Base-by-base conservation (phyloP, 1,140 invertebrate species). In the Orius insidiosus region DNA sequence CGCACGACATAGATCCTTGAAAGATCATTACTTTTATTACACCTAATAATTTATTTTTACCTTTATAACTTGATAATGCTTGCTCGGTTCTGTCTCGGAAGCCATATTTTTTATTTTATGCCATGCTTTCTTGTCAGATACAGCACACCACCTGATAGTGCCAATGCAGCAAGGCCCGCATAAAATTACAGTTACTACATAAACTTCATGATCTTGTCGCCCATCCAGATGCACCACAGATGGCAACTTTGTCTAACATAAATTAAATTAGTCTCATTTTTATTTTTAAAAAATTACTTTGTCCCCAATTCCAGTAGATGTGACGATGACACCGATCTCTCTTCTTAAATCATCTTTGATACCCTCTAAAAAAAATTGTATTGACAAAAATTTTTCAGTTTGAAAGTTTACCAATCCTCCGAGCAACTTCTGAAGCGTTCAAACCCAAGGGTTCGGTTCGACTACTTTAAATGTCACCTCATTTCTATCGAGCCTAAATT, bases 1-100 rank as follows among this genome's bases (percentile, higher is more conserved):
- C 10, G 92, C 88, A 30, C 94, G 76, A 59, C 94, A 98, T 24
- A 98, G 64, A 51, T 97, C 93, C 78, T 85, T n/a, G n/a, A n/a
- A n/a, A n/a, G n/a, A n/a, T n/a, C n/a, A n/a, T n/a, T n/a, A n/a
- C n/a, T n/a, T n/a, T n/a, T n/a, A n/a, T n/a, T n/a, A n/a, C n/a
- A n/a, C n/a, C n/a, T n/a, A n/a, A n/a, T n/a, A n/a, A n/a, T n/a
- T n/a, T n/a, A n/a, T n/a, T n/a, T n/a, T n/a, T n/a, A n/a, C n/a
- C n/a, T n/a, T n/a, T 46, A 55, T n/a, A n/a, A 78, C 78, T 69
- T 96, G 88, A 61, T 97, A 97, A 55, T 95, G 89, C 56, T 88
- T 85, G 36, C 82, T 89, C 5, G 85, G 82, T 65, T 95, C 90
- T 0, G 83, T 78, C 46, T 89, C 86, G n/a, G 73, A 71, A 0